Conservation (phyloP, 2,888 invertebrate genomes). For the Pyralis farinalis region DNA sequence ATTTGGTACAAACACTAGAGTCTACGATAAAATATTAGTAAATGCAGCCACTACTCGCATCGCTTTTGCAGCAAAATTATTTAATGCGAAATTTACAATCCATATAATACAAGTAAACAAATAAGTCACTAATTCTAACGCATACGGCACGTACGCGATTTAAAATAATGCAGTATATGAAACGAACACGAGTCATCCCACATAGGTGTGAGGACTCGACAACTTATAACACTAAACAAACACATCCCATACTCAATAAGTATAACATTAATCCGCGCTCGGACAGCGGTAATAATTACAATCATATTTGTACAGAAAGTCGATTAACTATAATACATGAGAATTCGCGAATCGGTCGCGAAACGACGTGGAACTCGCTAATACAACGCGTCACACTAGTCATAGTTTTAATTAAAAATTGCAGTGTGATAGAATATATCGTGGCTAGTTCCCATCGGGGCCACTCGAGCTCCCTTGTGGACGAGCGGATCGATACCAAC, state of each 20-base stretch:
- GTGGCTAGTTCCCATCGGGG: conserved; percentile 2
- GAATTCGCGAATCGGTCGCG: conserved; percentile 18
- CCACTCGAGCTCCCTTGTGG: conserved; percentile 34
- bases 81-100: conserved; percentile 68
- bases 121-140: conserved; percentile 27
- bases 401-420: conserved; percentile 69
- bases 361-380: conserved; percentile 29
- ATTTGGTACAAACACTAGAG: conserved; percentile 73
- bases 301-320: conserved; percentile 28
- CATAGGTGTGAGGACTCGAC: conserved; percentile 15
- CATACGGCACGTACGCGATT: conserved; percentile 7
- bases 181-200: not conserved
- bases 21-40: conserved; percentile 77
- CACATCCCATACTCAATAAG: conserved; percentile 21
- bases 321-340: conserved; percentile 25
- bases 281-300: conserved; percentile 20
- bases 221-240: conserved; percentile 32
- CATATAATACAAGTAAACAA: conserved; percentile 49
- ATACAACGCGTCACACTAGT: conserved; percentile 50
- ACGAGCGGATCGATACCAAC: conserved; percentile 25
- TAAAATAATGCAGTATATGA: conserved; percentile 5
- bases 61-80: conserved; percentile 43
- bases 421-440: conserved; percentile 55
- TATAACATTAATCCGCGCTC: conserved; percentile 22
- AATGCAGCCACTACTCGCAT: conserved; percentile 71